Base-by-base conservation (phyloP, 2,113 vertebrate species). In the Laticauda laticaudata region DNA sequence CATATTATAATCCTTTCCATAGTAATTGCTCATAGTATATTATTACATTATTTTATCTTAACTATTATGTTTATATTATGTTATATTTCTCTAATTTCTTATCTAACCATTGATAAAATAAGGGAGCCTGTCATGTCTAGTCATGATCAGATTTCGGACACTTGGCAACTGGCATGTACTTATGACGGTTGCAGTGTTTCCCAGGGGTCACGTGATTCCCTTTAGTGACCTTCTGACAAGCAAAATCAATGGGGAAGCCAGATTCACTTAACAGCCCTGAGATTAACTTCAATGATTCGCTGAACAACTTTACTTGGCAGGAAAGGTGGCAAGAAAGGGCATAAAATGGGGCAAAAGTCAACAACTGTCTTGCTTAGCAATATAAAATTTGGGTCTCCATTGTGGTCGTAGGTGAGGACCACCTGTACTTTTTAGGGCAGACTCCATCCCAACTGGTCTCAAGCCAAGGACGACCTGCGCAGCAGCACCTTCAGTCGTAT, bases 401-500 rank as follows among this genome's bases (percentile, higher is more conserved):
- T 29, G 3, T 29, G 24, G 26, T 12, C 59, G 1, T 61, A 61
- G 11, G 3, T 61, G 24, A 29, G 59, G 24, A 12, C 10, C 24
- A 61, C 26, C 26, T 61, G 10, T 4, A 1, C 24, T 26, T 61
- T 61, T 61, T 4, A 56, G 20, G 6, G 59, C 10, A 10, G 59
- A 29, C 9, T 64, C 61, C 61, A 29, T 64, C 26, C n/a, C 12
- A n/a, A 29, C 61, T 64, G 26, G 29, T 12, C 26, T 64, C 29
- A 64, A 61, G 3, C 29, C 26, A 1, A 61, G 59, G 26, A 29
- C 59, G 12, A 2, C 26, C 59, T 29, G 26, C 14, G 61, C 29
- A 92, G 34, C 29, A 92, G 34, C 54, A 48, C 29, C 91, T 95
- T 91, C n/a, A 91, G 4, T 94, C 90, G 24, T 69, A 53, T 21